Evolutionary conservation across 2,113 vertebrate genomes (phyloP), one percentile per base, ranked within the genome.

Genomic region (Caretta caretta): DNA sequence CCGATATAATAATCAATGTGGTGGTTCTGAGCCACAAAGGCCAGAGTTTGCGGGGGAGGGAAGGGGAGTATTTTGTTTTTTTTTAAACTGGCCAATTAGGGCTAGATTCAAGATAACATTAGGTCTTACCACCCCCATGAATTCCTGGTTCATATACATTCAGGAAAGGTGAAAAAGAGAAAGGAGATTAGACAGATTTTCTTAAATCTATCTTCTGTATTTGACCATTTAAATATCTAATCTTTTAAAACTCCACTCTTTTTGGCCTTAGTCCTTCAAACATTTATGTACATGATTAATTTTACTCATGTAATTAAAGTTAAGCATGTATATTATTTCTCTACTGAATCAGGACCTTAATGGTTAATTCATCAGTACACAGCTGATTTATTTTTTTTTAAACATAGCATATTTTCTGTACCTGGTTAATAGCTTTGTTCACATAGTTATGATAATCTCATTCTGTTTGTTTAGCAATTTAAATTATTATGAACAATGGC

Each of bases 271-370:
- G 53, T 25, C 65, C 78, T 53, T 62, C 59, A 62, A 72, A 84
- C 29, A 62, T 8, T 2, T 0, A 13, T 17, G 35, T 0, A 0
- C 2, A 0, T 25, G 51, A 76, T 88, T 1, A 17, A 4, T 50
- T 84, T 65, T 4, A 22, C 25, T n/a, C 25, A 11, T 22, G 4
- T 13, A 1, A 65, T 19, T 53, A 51, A 11, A 57, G 38, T 20
- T 49, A 51, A 22, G 7, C 11, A 46, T 78, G 11, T 48, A 27
- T 78, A 25, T 78, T 27, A 78, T 46, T 83, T 14, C 72, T 84
- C 59, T 49, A 12, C 31, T 88, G 78, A 83, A 46, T 9, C n/a
- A 38, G 35, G n/a, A 48, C 56, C 80, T 79, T 42, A 65, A 79
- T 65, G 31, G 49, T 29, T 59, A 80, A 80, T 2, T 27, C 84